phyloP scores from a whole-genome alignment of 1,140 invertebrate genomes.

The Drosophila sproati region DNA sequence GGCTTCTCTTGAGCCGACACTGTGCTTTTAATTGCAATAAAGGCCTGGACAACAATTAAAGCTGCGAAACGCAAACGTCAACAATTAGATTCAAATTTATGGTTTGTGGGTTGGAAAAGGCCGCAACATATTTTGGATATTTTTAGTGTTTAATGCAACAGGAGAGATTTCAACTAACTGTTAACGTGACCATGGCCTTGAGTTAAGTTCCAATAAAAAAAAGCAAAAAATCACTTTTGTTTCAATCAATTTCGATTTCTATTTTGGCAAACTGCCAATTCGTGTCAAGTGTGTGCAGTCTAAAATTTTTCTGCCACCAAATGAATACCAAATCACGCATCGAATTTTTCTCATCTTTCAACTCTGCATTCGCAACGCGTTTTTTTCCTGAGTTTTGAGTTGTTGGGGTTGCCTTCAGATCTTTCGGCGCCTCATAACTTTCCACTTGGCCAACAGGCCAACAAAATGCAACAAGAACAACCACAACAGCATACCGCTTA shows the following conservation, averaged over 20 bases:
- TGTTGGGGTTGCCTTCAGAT: conserved; percentile 26
- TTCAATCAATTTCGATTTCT: background rate
- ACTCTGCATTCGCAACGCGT: conserved; percentile 8
- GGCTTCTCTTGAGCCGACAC: conserved; percentile 5
- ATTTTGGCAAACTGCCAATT: background rate
- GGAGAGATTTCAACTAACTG: no score
- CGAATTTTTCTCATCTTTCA: conserved; percentile 13
- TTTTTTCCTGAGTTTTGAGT: conserved; percentile 23
- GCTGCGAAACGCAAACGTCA: background rate
- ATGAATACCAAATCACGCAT: conserved; percentile 20
- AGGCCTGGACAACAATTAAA: background rate
- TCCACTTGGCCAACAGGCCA: conserved; percentile 50
- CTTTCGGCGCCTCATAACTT: conserved; percentile 58
- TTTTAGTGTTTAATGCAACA: no score
- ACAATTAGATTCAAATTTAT: background rate
- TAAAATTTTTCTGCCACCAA: conserved; percentile 9
- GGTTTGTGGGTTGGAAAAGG: background rate
- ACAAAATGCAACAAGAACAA: conserved; percentile 16
- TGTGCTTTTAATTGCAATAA: conserved; percentile 18
- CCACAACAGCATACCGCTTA: conserved; percentile 25
- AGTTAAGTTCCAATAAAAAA: background rate
- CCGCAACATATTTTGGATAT: background rate
- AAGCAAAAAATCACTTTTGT: background rate
- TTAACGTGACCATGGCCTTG: background rate
- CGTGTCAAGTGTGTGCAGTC: background rate